These are phyloP conservation scores for Callosobruchus maculatus DNA, from an alignment of 2,888 invertebrate genomes.

Conservation along the genomic window DNA sequence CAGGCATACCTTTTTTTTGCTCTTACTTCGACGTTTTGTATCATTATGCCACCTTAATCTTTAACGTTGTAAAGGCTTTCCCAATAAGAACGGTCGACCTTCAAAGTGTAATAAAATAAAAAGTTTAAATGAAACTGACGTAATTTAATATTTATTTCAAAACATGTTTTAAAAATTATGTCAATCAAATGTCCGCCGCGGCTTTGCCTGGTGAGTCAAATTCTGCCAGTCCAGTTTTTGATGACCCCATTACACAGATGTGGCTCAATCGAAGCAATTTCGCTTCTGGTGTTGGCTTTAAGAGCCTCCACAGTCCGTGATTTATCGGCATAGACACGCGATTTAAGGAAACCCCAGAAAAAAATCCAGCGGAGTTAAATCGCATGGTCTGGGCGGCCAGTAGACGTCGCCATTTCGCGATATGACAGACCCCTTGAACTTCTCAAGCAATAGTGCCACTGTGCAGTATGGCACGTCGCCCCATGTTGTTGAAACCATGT, in stretches of 20 bases:
- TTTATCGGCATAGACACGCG: constrained; percentile 29
- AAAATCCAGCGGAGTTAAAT: constrained; percentile 6
- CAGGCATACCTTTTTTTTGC: too few species aligned
- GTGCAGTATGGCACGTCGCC: constrained; percentile 8
- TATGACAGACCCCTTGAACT: constrained; percentile 5
- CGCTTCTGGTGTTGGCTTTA: neutral
- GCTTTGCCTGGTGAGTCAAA: constrained; percentile 6
- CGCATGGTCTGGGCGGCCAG: constrained; percentile 6
- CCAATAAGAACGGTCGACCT: constrained; percentile 2
- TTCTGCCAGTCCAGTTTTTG: constrained; percentile 33
- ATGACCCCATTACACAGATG: constrained; percentile 37
- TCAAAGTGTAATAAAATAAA: neutral
- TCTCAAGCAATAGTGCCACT: constrained; percentile 5
- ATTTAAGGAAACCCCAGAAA: constrained; percentile 9
- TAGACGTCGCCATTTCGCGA: constrained; percentile 7
- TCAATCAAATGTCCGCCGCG: neutral
- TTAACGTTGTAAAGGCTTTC: constrained; percentile 1
- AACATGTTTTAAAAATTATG: constrained; percentile 3
- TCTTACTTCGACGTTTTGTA: too few species aligned
- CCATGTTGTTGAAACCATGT: constrained; percentile 8
- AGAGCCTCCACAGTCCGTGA: constrained; percentile 10
- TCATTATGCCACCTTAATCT: too few species aligned
- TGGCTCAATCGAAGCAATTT: constrained; percentile 36
- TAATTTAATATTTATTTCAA: neutral
- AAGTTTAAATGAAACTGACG: constrained; percentile 2